These are phyloP conservation scores for Typhlichthys subterraneus DNA, from an alignment of 2,797 vertebrate species.

Conservation along the genomic window DNA sequence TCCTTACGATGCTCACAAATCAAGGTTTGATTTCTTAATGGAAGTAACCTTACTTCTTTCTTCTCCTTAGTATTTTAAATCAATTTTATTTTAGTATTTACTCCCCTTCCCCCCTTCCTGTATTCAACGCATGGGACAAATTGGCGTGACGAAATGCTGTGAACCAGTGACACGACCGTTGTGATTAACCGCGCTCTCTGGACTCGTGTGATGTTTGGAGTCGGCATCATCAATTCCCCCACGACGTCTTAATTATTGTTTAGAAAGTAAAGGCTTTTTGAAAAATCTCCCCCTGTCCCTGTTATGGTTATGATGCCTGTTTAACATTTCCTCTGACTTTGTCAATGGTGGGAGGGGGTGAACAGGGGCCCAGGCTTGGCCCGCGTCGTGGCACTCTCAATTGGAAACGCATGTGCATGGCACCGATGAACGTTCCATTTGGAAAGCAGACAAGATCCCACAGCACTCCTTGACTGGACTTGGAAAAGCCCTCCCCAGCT, in stretches of 20 bases:
- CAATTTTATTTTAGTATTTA: conserved; percentile 9
- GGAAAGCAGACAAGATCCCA: conserved; percentile 67
- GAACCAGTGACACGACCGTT: conserved; percentile 49
- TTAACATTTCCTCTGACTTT: conserved; percentile 76
- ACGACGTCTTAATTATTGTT: conserved; percentile 67
- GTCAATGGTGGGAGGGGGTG: conserved; percentile 64
- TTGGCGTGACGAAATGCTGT: conserved; percentile 50
- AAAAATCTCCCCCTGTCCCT: conserved; percentile 56
- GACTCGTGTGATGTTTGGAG: conserved; percentile 43
- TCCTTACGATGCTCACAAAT: conserved; percentile 69
- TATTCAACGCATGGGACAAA: conserved; percentile 44
- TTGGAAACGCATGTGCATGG: conserved; percentile 79
- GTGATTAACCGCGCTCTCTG: conserved; percentile 45
- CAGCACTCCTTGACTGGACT: conserved; percentile 66
- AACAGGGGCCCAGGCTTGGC: conserved; percentile 70
- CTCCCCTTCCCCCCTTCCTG: background rate
- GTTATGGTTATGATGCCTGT: conserved; percentile 73
- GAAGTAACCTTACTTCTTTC: no score
- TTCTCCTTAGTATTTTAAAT: no score
- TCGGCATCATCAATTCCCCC: conserved; percentile 52
- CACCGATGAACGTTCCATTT: conserved; percentile 70
- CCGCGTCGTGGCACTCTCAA: conserved; percentile 68
- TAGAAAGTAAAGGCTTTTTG: conserved; percentile 62
- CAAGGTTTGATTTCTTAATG: conserved; percentile 48
- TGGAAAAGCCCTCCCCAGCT: conserved; percentile 67